Evolutionary conservation across 2,797 vertebrate species (phyloP).

Genomic region (Phalloptychus januarius): DNA sequence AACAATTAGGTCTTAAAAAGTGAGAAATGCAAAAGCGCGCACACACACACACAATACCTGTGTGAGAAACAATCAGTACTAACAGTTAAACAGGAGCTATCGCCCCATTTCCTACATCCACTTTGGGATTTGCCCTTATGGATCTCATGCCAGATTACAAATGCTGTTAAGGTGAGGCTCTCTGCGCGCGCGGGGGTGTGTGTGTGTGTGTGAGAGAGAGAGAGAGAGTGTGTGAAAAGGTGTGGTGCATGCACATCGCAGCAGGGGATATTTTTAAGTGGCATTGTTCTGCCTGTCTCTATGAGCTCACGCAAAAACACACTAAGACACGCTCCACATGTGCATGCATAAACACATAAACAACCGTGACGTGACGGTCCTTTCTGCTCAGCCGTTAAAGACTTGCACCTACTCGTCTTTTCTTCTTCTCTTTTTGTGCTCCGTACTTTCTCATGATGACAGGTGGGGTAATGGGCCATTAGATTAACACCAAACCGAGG

Average conservation of each 20-base stretch:
- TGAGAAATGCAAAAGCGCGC: neutral
- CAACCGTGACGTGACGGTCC: conserved; percentile 34
- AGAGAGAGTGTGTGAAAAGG: neutral
- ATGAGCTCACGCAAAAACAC: conserved; percentile 25
- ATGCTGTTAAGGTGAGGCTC: conserved; percentile 31
- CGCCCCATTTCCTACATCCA: conserved; percentile 62
- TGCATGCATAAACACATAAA: conserved; percentile 12
- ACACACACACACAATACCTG: conserved; percentile 13
- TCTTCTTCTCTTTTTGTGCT: conserved; percentile 20
- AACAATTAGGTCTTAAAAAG: no score
- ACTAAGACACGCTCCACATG: conserved; percentile 10
- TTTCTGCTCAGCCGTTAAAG: conserved; percentile 46
- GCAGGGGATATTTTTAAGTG: conserved; percentile 52
- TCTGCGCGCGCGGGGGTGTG: conserved; percentile 8
- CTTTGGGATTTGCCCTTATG: conserved; percentile 68
- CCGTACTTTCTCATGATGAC: conserved; percentile 58
- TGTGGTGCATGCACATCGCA: conserved; percentile 3
- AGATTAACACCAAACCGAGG: conserved; percentile 67
- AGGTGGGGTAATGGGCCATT: conserved; percentile 73
- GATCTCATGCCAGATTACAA: conserved; percentile 69
- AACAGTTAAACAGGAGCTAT: conserved; percentile 68
- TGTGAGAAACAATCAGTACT: conserved; percentile 58
- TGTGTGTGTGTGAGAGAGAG: conserved; percentile 17
- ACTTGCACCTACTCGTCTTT: conserved; percentile 44
- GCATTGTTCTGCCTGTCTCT: conserved; percentile 59